Percentiles rank a stretch among this genome's conserved stretches.
Evolutionary conservation across 2,888 invertebrate genomes (phyloP).

Genomic region (Heterodera filipjevi): DNA sequence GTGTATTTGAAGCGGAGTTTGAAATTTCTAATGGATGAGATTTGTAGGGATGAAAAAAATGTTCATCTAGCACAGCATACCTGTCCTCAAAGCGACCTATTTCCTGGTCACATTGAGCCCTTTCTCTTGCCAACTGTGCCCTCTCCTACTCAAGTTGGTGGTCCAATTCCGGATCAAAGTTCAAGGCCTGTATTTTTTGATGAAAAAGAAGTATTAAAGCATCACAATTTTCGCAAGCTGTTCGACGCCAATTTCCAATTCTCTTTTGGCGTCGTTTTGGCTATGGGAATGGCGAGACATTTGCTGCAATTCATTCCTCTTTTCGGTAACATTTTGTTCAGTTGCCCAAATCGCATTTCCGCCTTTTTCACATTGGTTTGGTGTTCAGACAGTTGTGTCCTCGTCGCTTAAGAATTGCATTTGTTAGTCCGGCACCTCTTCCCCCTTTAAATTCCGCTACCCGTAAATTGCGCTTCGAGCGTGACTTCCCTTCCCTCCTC

Average conservation of each 20-base stretch:
- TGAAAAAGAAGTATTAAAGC: conserved; percentile 27
- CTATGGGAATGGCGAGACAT: conserved; percentile 22
- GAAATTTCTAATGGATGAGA: conserved; percentile 31
- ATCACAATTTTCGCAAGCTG: conserved; percentile 25
- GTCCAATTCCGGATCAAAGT: conserved; percentile 40
- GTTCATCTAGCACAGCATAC: too few species aligned
- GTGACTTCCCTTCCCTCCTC: conserved; percentile 78
- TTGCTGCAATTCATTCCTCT: conserved; percentile 36
- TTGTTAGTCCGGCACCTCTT: neutral
- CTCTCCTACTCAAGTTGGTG: conserved; percentile 30
- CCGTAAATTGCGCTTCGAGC: conserved; percentile 84
- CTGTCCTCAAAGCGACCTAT: conserved; percentile 31
- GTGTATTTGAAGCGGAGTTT: conserved; percentile 38
- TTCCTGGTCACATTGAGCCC: neutral
- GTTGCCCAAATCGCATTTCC: conserved; percentile 62
- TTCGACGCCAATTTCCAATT: conserved; percentile 30
- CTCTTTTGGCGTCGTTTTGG: conserved; percentile 52
- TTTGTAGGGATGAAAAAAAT: too few species aligned
- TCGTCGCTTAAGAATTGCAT: conserved; percentile 22
- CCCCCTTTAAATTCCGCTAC: neutral
- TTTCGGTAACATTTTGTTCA: conserved; percentile 43
- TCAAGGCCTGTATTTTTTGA: conserved; percentile 35
- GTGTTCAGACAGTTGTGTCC: conserved; percentile 33
- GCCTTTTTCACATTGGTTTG: conserved; percentile 37
- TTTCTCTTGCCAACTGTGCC: conserved; percentile 18